A percentile compares a stretch with the other conserved stretches of the same genome.
Conservation (phyloP, 92 coral and sea anemone genomes). For the Paramuricea clavata region DNA sequence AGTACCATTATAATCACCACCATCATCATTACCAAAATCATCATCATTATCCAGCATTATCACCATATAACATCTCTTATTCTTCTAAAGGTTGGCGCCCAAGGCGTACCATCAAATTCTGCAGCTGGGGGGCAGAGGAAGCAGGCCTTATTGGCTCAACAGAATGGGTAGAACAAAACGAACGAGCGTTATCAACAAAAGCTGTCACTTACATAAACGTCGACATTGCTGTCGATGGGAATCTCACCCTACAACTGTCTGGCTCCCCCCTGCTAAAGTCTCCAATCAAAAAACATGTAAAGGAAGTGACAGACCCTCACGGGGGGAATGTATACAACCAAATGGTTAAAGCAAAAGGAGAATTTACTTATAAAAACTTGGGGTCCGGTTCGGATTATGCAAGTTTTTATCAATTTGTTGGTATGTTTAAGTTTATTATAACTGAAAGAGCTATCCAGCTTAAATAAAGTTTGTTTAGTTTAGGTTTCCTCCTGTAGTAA, state of each 20-base stretch:
- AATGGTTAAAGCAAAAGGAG: constrained; percentile 56
- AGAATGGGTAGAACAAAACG: constrained; percentile 95
- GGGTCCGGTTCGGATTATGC: constrained; percentile 94
- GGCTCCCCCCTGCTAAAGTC: constrained; percentile 39
- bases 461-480: background rate
- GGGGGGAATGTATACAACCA: constrained; percentile 78
- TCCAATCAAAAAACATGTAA: background rate
- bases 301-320: constrained; percentile 39
- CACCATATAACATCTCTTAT: background rate
- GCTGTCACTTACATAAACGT: constrained; percentile 83
- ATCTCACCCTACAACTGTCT: constrained; percentile 59
- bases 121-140: constrained; percentile 99
- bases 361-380: constrained; percentile 58
- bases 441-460: background rate
- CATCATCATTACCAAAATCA: too few relatives aligned
- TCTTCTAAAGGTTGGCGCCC: constrained; percentile 85
- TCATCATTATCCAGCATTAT: background rate
- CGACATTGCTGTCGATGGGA: constrained; percentile 80
- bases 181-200: constrained; percentile 69
- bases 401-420: constrained; percentile 46
- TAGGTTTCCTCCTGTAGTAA: background rate
- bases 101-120: constrained; percentile 86
- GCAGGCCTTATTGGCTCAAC: constrained; percentile 85
- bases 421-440: background rate
- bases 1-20: background rate